Conservation (phyloP, 2,888 invertebrate species). For the Alcis repandata region DNA sequence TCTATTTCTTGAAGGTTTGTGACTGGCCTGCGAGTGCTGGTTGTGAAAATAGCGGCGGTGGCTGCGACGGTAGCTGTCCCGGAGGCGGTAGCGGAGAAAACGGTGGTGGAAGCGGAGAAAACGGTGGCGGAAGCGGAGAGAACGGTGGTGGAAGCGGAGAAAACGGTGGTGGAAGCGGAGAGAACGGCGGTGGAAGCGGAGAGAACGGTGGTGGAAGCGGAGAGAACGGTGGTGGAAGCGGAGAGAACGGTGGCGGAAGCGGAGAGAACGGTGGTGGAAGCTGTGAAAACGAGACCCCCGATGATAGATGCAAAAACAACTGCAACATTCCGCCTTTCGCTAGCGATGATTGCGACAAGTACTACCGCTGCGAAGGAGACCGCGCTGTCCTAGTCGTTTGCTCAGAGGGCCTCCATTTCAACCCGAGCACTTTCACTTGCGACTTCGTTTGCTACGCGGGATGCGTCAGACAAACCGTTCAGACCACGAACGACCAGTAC, state of each 20-base stretch:
- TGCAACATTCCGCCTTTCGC: slow-evolving; percentile 75
- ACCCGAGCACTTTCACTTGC: slow-evolving; percentile 63
- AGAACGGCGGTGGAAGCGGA: slow-evolving; percentile 11
- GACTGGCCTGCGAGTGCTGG: no score
- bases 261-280: not conserved
- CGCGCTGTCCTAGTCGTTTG: slow-evolving; percentile 59
- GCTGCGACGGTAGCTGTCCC: slow-evolving; percentile 20
- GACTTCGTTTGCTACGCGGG: slow-evolving; percentile 71
- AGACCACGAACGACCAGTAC: slow-evolving; percentile 52
- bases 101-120: slow-evolving; percentile 2
- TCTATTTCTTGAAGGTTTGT: no score
- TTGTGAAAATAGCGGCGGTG: not conserved
- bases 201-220: slow-evolving; percentile 21
- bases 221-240: slow-evolving; percentile 22
- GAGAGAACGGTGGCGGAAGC: slow-evolving; percentile 46
- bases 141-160: slow-evolving; percentile 15
- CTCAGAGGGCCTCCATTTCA: slow-evolving; percentile 75
- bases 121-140: slow-evolving; percentile 17
- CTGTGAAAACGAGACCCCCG: not conserved
- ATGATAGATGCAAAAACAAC: slow-evolving; percentile 52
- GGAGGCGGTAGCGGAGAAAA: slow-evolving; percentile 17
- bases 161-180: slow-evolving; percentile 11
- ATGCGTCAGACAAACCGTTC: slow-evolving; percentile 57
- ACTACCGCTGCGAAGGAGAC: slow-evolving; percentile 68
- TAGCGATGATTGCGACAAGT: slow-evolving; percentile 76